Percentiles rank a stretch among this genome's conserved stretches.
Evolutionary conservation across 2,888 invertebrate species (phyloP).

Genomic region (Marronus borbonicus): DNA sequence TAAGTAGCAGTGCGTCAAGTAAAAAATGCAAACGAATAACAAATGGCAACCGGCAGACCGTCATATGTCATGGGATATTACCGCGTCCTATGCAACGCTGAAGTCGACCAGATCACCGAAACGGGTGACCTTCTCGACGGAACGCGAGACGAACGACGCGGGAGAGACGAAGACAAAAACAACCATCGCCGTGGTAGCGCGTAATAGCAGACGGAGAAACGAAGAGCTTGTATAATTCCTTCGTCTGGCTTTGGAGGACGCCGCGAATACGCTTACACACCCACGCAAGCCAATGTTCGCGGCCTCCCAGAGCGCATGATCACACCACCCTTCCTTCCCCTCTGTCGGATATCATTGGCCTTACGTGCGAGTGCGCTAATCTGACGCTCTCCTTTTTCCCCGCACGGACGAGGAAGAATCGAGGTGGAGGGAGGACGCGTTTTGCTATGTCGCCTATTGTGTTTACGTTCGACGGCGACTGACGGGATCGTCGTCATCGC

Average conservation of each 20-base stretch:
- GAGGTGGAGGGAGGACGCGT: constrained; percentile 55
- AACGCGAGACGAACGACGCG: neutral
- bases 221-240: constrained; percentile 18
- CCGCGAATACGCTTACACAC: constrained; percentile 40
- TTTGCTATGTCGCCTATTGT: constrained; percentile 54
- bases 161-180: too few species aligned
- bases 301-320: constrained; percentile 54
- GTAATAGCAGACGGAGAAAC: neutral
- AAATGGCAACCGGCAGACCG: neutral
- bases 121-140: constrained; percentile 12
- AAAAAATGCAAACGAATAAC: neutral
- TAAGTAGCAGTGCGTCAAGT: too few species aligned
- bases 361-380: constrained; percentile 58
- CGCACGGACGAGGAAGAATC: constrained; percentile 34
- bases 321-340: constrained; percentile 52
- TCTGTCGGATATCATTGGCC: constrained; percentile 59
- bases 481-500: neutral
- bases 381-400: constrained; percentile 48
- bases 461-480: constrained; percentile 45
- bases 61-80: constrained; percentile 8
- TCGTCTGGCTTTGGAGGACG: constrained; percentile 26
- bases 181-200: constrained; percentile 3
- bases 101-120: constrained; percentile 26
- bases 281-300: constrained; percentile 54
- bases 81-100: neutral